Base-by-base conservation (phyloP, 37 sponge, comb jelly and placozoan genomes). In the Beroe forskalii region DNA sequence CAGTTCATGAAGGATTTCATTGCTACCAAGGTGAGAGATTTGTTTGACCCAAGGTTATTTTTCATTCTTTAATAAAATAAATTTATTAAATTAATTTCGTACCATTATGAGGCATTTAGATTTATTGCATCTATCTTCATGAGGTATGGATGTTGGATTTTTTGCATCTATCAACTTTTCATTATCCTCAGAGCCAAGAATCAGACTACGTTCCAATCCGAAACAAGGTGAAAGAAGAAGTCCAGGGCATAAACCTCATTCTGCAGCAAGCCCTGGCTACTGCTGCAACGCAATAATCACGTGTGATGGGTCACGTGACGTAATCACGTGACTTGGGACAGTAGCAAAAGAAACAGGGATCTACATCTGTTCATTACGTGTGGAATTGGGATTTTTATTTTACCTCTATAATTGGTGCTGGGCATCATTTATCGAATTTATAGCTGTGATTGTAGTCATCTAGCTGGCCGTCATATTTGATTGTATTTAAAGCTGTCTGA, bases 1-100 rank as follows among this genome's bases (percentile, higher is more conserved):
- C 96, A 95, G 62, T 94, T 89, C 41, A 92, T 97, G 93, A 94
- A 94, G 67, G 98, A 97, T 48, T 97, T 95, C 95, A 96, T 96
- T 19, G 86, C 86, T 27, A 80, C 55, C 19, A 80, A 80, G 86
- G 86, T 80, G 3, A n/a, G n/a, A n/a, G n/a, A n/a, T n/a, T n/a
- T n/a, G n/a, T n/a, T n/a, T n/a, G n/a, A 9, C 60, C 17, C 9
- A 55, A 14, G 6, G 20, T 27, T 27, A 8, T n/a, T n/a, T 24
- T 66, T 14, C 8, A 14, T n/a, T 8, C 28, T 66, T 25, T 8
- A 64, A 27, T n/a, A 64, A 64, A n/a, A 64, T 6, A 64, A n/a
- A 24, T 25, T 64, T 24, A 14, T 25, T n/a, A 14, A 64, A 8
- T 64, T 64, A 8, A n/a, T 8, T 25, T 64, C 67, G n/a, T n/a